Evolutionary conservation across 2,113 vertebrate genomes (phyloP), one percentile per base, ranked within the genome.

Genomic region (Dissostichus mawsoni): DNA sequence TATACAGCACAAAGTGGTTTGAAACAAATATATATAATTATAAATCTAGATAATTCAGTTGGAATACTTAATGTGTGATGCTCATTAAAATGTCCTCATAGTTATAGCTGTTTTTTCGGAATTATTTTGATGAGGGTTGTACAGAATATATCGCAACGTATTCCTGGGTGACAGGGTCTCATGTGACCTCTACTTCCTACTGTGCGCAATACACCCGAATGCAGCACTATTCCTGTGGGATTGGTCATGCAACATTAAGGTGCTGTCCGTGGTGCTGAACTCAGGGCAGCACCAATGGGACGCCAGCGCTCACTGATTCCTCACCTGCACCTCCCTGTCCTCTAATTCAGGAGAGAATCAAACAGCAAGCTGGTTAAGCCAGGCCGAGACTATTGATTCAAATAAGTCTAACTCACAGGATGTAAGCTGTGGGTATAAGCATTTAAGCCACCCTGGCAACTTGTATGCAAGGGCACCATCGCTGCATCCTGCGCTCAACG

Each of bases 221-320:
- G 64, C 62, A 65, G 29, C 20, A 41, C 2, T 29, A 18, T 56
- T 78, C 62, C 52, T 66, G 13, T 75, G 69, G 87, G 80, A 83
- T 6, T 20, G 63, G 74, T 62, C 57, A 71, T 10, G 3, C 25
- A 69, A 50, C 48, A 85, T 8, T 7, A 55, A 16, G 66, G 76
- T 82, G 75, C 91, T 92, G 65, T 90, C 91, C 87, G 45, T 90
- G 89, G 91, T 92, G 74, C 91, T 91, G 89, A 92, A 87, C 55
- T 17, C 58, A 77, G 83, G 83, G 59, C 67, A 56, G 47, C 57
- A 86, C 25, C 48, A 68, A 65, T 63, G 41, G 61, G 33, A 62
- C 23, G 66, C 69, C n/a, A 47, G 5, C 4, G 25, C 20, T 63
- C 17, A 66, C 23, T 20, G 47, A 47, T 47, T 58, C 52, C 58